Conservation (phyloP, 2,113 vertebrate genomes). For the Hassar affinis region DNA sequence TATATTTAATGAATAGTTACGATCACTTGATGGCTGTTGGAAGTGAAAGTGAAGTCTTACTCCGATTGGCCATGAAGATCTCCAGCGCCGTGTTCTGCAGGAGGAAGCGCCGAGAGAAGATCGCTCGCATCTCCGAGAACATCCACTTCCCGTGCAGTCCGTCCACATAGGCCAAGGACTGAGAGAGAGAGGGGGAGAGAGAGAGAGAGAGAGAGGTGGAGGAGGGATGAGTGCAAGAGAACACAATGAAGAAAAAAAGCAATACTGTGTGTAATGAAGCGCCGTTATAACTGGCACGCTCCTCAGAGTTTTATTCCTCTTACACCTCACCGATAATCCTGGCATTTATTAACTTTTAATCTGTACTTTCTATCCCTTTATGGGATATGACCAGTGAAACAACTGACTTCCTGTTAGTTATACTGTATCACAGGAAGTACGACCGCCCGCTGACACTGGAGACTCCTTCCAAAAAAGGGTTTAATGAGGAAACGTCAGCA, state of each 20-base stretch:
- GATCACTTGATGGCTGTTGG: neutral
- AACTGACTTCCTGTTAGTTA: neutral
- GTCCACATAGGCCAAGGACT: constrained; percentile 93
- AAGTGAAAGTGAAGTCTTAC: constrained; percentile 65
- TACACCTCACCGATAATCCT: neutral
- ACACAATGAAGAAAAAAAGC: no score
- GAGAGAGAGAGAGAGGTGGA: neutral
- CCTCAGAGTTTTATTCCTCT: neutral
- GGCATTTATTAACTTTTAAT: no score
- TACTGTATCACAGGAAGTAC: no score
- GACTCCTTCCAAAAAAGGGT: neutral
- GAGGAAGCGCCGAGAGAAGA: constrained; percentile 94
- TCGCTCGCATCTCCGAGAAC: constrained; percentile 89
- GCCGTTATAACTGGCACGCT: neutral
- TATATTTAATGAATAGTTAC: no score
- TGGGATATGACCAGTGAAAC: no score
- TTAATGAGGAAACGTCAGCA: no score
- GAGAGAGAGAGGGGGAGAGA: constrained; percentile 29
- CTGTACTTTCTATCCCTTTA: no score
- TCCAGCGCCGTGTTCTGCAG: constrained; percentile 95
- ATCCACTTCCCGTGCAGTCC: constrained; percentile 98
- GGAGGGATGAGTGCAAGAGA: no score
- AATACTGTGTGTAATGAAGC: no score
- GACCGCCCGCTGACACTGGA: neutral
- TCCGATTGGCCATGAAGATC: constrained; percentile 97